Base-by-base conservation (phyloP, 2,888 invertebrate genomes). In the Lycia hirtaria region DNA sequence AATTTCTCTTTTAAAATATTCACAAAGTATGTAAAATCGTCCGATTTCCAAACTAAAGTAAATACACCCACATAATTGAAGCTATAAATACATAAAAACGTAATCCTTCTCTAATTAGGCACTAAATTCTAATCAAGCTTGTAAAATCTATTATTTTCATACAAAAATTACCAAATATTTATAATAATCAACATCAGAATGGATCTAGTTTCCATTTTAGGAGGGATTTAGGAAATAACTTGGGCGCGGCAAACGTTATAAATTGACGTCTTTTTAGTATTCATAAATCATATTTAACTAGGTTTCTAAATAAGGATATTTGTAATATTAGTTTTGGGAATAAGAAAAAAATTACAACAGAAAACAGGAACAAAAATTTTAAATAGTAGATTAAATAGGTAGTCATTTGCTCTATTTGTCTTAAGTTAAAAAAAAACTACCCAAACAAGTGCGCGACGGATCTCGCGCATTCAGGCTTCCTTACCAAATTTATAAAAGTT, bases 281-380 rank as follows among this genome's bases (percentile, higher is more conserved):
- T 22, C 43, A 75, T 78, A 78, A 76, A 78, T 78, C 76, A 76
- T 61, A 50, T 56, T 2, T 55, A 65, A 72, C 64, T 64, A 67
- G 69, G 50, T 48, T 65, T 67, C 68, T 57, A 68, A 74, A 75
- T 73, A 74, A 60, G 72, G 75, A 71, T 61, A 59, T 68, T 68
- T 41, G 10, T 41, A 17, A n/a, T 26, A 26, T 15, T 41, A 7
- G 24, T 41, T 41, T 41, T 26, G 15, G 12, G 14, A 41, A n/a
- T 4, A 12, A n/a, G n/a, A n/a, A n/a, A n/a, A n/a, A n/a, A n/a
- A n/a, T n/a, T n/a, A n/a, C n/a, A n/a, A n/a, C n/a, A n/a, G n/a
- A n/a, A n/a, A n/a, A n/a, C n/a, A n/a, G n/a, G n/a, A n/a, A n/a
- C n/a, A n/a, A n/a, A n/a, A n/a, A n/a, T n/a, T n/a, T n/a, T n/a